A percentile compares a stretch with the other conserved stretches of the same genome.
Evolutionary conservation across 1,140 invertebrate species (phyloP).

Genomic region (Philaenus spumarius): DNA sequence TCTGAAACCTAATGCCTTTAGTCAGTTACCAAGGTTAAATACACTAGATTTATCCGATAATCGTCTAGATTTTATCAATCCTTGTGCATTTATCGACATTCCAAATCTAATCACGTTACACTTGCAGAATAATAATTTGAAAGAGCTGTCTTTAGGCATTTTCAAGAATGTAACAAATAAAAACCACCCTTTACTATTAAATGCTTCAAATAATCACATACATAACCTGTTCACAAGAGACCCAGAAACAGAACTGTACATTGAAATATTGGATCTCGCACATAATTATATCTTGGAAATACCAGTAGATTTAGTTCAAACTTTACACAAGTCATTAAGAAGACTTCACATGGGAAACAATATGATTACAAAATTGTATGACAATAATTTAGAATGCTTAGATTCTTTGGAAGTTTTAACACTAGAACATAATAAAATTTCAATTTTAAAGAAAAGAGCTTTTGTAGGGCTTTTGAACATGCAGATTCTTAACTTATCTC

Average conservation of each 20-base stretch:
- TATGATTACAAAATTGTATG: slow-evolving; percentile 59
- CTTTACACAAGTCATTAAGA: slow-evolving; percentile 51
- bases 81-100: slow-evolving; percentile 57
- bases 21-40: slow-evolving; percentile 55
- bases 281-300: slow-evolving; percentile 58
- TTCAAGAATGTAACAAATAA: slow-evolving; percentile 57
- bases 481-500: slow-evolving; percentile 72
- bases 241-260: slow-evolving; percentile 35
- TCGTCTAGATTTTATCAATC: slow-evolving; percentile 50
- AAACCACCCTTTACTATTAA: slow-evolving; percentile 53
- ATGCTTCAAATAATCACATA: slow-evolving; percentile 62
- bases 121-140: slow-evolving; percentile 62
- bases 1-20: slow-evolving; percentile 51
- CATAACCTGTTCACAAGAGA: slow-evolving; percentile 48
- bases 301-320: slow-evolving; percentile 53
- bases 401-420: slow-evolving; percentile 64
- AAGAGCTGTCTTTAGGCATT: slow-evolving; percentile 54
- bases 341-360: slow-evolving; percentile 68
- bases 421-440: slow-evolving; percentile 64
- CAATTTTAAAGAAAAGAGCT: slow-evolving; percentile 61
- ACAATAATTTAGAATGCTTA: slow-evolving; percentile 60
- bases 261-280: slow-evolving; percentile 62
- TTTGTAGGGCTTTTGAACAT: slow-evolving; percentile 64
- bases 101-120: slow-evolving; percentile 61
- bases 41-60: slow-evolving; percentile 63